A percentile compares a stretch with the other conserved stretches of the same genome.
phyloP scores from a whole-genome alignment of 2,888 invertebrate genomes.

The Phragmatobia fuliginosa region DNA sequence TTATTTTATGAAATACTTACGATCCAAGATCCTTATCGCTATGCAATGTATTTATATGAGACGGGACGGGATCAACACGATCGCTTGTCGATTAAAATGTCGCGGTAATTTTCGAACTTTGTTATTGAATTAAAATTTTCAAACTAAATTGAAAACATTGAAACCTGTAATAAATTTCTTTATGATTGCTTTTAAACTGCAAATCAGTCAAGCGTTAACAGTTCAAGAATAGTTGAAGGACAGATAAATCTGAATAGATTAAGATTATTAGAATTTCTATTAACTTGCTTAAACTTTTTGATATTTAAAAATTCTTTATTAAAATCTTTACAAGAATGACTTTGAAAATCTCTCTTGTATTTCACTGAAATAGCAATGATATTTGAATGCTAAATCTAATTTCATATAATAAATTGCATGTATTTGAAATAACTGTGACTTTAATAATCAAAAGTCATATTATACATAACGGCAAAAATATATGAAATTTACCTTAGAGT shows the following conservation, averaged over 20 bases:
- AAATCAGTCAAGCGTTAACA: background rate
- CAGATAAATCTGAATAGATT: background rate
- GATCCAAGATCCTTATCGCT: constrained; percentile 37
- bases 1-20: constrained; percentile 62
- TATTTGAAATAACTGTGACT: too few species aligned
- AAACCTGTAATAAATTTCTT: background rate
- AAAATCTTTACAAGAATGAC: background rate
- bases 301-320: background rate
- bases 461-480: too few species aligned
- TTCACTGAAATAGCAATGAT: background rate
- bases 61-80: constrained; percentile 39
- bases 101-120: background rate
- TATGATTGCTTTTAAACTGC: background rate
- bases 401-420: too few species aligned
- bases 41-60: constrained; percentile 8
- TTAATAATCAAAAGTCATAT: too few species aligned
- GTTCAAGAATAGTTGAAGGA: background rate
- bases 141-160: background rate
- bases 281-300: background rate
- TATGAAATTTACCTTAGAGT: too few species aligned
- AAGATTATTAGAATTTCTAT: background rate
- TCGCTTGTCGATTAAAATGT: background rate
- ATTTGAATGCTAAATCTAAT: background rate
- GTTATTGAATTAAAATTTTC: background rate
- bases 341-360: background rate